A percentile compares a stretch with the other conserved stretches of the same genome.
These are phyloP conservation scores for Anthoscopus minutus DNA, from an alignment of 2,113 vertebrate species.

Conservation along the genomic window DNA sequence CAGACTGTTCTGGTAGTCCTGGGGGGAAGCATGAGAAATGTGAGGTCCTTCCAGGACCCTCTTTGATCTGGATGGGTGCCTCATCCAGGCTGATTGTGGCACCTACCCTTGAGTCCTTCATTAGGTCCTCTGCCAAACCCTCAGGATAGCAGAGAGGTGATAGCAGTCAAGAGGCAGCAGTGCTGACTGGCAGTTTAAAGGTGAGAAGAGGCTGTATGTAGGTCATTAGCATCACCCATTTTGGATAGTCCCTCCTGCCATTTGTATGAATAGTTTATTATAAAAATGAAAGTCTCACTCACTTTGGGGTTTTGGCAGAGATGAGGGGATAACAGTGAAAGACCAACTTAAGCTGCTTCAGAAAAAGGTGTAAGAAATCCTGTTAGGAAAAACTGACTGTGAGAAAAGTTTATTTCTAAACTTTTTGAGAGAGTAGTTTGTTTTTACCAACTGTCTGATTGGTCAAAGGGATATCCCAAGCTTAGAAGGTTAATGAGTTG, in stretches of 20 bases:
- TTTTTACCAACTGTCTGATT: background rate
- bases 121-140: background rate
- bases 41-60: background rate
- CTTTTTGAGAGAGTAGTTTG: background rate
- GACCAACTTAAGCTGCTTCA: background rate
- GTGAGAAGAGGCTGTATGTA: background rate
- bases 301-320: background rate
- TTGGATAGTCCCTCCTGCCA: background rate
- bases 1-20: background rate
- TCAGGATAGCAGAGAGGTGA: background rate
- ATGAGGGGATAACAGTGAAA: background rate
- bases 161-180: background rate
- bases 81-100: background rate
- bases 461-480: background rate
- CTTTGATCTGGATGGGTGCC: background rate
- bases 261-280: background rate
- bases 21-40: background rate
- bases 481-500: background rate
- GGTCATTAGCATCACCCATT: background rate
- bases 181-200: background rate
- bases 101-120: background rate
- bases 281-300: no score
- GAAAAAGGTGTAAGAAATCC: background rate
- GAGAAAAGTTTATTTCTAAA: background rate
- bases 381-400: background rate